Evolutionary conservation across 64 coral and sea anemone genomes (phyloP).

Genomic region (Catalaphyllia jardinei): DNA sequence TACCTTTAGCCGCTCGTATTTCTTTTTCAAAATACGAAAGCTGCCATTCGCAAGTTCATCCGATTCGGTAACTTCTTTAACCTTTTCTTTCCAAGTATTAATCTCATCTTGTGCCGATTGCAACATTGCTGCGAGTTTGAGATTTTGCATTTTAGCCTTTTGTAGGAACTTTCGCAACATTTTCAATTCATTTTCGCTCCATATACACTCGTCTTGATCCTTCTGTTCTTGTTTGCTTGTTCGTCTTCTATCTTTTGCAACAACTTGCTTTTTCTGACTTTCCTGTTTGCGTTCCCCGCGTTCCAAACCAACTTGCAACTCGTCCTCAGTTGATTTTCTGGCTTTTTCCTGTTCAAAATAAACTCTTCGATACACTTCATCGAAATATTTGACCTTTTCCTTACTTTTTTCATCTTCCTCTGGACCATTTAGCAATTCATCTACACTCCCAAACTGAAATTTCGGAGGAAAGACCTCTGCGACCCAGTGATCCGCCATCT

Average conservation of each 20-base stretch:
- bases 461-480: slow-evolving; percentile 78
- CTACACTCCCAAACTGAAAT: slow-evolving; percentile 63
- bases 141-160: slow-evolving; percentile 83
- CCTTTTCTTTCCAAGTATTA: slow-evolving; percentile 46
- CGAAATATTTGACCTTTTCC: not conserved
- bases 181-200: slow-evolving; percentile 67
- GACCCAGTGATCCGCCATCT: slow-evolving; percentile 82
- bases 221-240: not conserved
- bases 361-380: slow-evolving; percentile 64
- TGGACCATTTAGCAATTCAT: slow-evolving; percentile 33
- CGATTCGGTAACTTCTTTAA: not conserved
- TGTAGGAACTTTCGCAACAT: slow-evolving; percentile 74
- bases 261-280: not conserved
- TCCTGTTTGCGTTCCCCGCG: not conserved
- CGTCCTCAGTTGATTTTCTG: not conserved
- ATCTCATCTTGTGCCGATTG: slow-evolving; percentile 44
- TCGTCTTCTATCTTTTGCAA: not conserved
- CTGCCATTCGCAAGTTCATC: slow-evolving; percentile 32
- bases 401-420: slow-evolving; percentile 15
- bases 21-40: slow-evolving; percentile 62
- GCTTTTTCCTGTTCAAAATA: slow-evolving; percentile 34
- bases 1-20: slow-evolving; percentile 77
- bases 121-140: slow-evolving; percentile 64
- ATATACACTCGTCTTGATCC: slow-evolving; percentile 54
- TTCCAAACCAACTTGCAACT: not conserved